Evolutionary conservation across 2,888 invertebrate species (phyloP).

Genomic region (Oligia fasciuncula): DNA sequence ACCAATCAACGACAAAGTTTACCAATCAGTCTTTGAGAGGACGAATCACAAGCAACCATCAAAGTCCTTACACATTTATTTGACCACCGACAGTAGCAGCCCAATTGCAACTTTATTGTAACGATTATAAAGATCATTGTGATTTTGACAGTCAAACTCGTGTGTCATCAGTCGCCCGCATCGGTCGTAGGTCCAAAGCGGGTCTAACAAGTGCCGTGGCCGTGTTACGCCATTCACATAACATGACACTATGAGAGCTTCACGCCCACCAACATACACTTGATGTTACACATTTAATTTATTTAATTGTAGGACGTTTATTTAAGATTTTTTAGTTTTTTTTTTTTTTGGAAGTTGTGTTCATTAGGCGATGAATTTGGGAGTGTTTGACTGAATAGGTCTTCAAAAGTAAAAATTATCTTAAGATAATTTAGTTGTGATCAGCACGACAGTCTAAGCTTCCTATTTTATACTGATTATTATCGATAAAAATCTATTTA

Average conservation of each 20-base stretch:
- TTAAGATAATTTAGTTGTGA: neutral
- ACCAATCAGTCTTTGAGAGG: too few species aligned
- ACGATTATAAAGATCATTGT: neutral
- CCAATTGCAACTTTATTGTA: neutral
- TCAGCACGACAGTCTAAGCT: neutral
- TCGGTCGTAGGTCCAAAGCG: conserved; percentile 33
- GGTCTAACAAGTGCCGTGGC: conserved; percentile 31
- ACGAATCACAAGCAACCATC: too few species aligned
- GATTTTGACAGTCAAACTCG: neutral
- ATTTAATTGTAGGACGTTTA: conserved; percentile 2
- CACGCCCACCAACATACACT: conserved; percentile 53
- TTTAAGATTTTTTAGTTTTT: neutral
- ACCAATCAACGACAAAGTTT: too few species aligned
- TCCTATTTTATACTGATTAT: neutral
- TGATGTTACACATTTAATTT: conserved; percentile 31
- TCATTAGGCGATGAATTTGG: conserved; percentile 19
- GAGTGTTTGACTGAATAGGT: neutral
- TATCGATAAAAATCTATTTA: too few species aligned
- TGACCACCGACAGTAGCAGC: too few species aligned
- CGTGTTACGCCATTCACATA: conserved; percentile 26
- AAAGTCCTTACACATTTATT: too few species aligned
- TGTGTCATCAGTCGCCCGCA: neutral
- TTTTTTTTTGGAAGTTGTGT: neutral
- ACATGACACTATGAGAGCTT: conserved; percentile 37
- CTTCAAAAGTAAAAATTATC: neutral